Percentiles rank a stretch among this genome's conserved stretches.
phyloP scores from a whole-genome alignment of 2,888 invertebrate species.

The Euplexia lucipara region DNA sequence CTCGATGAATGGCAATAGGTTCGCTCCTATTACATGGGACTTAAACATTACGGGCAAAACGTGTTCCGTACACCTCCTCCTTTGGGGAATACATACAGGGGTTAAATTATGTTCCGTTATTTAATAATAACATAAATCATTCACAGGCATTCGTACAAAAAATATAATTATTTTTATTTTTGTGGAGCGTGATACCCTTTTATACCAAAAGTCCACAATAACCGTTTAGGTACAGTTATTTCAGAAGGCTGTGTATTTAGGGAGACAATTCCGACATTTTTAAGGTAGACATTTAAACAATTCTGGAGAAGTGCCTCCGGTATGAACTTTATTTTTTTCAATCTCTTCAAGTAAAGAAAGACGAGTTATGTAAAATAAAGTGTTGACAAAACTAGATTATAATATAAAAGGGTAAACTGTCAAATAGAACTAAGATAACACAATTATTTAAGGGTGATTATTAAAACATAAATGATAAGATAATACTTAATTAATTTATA shows the following conservation, averaged over 20 bases:
- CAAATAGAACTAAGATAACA: not conserved
- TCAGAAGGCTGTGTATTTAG: constrained; percentile 17
- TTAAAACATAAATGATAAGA: too few species aligned
- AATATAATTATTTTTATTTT: not conserved
- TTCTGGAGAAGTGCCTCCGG: not conserved
- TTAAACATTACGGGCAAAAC: not conserved
- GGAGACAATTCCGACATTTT: not conserved
- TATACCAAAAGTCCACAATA: not conserved
- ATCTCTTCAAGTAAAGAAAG: not conserved
- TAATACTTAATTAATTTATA: too few species aligned
- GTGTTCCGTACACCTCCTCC: not conserved
- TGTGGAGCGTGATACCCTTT: not conserved
- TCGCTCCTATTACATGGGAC: too few species aligned
- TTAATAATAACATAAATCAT: constrained; percentile 27
- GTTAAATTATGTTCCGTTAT: not conserved
- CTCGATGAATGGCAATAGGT: not conserved
- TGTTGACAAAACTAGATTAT: not conserved
- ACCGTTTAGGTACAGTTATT: constrained; percentile 12
- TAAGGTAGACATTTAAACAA: constrained; percentile 1
- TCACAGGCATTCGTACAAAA: not conserved
- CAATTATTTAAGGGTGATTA: not conserved
- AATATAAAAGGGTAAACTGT: not conserved
- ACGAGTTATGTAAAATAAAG: not conserved
- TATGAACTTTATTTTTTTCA: not conserved
- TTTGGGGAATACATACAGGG: not conserved